These are phyloP conservation scores for Campylomormyrus tamandua DNA, from an alignment of 2,113 vertebrate genomes.

Conservation along the genomic window DNA sequence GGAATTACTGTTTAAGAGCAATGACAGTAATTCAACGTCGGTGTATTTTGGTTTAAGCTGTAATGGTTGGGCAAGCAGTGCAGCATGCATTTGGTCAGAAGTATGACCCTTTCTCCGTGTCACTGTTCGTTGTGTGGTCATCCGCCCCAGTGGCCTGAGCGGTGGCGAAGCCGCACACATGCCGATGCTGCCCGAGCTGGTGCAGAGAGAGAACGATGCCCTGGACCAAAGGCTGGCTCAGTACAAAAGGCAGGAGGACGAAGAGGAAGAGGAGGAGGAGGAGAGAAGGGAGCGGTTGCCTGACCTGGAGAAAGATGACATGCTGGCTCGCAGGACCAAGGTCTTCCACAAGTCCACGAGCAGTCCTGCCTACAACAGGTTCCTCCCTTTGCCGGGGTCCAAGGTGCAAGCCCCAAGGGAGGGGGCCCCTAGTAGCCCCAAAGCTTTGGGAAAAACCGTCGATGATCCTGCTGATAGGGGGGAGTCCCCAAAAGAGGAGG, in stretches of 20 bases:
- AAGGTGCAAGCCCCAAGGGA: not conserved
- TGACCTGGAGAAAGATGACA: conserved; percentile 68
- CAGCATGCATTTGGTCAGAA: not conserved
- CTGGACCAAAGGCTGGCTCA: conserved; percentile 50
- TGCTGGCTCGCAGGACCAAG: conserved; percentile 63
- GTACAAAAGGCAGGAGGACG: conserved; percentile 42
- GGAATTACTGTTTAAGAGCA: not conserved
- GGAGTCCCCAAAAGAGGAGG: not conserved
- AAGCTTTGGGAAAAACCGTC: not conserved
- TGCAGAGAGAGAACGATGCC: conserved; percentile 29
- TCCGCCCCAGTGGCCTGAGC: not conserved
- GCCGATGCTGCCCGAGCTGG: conserved; percentile 17
- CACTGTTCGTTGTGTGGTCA: not conserved
- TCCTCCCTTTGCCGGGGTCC: conserved; percentile 24
- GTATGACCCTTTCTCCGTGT: not conserved
- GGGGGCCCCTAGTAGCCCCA: not conserved
- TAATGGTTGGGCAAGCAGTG: not conserved
- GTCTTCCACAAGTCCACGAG: conserved; percentile 43
- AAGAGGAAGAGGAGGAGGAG: conserved; percentile 52
- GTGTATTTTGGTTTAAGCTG: not conserved
- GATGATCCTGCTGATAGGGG: not conserved
- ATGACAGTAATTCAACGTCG: not conserved
- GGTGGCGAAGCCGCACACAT: not conserved
- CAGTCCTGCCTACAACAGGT: conserved; percentile 22
- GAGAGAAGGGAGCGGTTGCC: conserved; percentile 45